Percentiles rank a stretch among this genome's conserved stretches.
These are phyloP conservation scores for Rhamphomyia laevipes DNA, from an alignment of 2,888 invertebrate species.

Conservation along the genomic window DNA sequence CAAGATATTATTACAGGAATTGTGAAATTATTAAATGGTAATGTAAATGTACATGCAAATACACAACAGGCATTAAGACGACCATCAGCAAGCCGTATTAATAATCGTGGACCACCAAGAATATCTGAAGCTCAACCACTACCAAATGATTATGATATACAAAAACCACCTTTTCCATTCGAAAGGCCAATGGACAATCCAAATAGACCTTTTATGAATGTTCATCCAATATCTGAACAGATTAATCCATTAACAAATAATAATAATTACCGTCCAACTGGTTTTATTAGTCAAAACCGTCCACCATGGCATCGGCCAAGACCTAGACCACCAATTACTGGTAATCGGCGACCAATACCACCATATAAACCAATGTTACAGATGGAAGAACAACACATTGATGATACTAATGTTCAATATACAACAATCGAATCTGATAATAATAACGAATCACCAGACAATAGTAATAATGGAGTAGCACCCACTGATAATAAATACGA, in stretches of 20 bases:
- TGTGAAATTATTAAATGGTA: constrained; percentile 76
- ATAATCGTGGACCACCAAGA: constrained; percentile 80
- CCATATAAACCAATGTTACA: constrained; percentile 50
- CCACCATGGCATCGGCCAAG: constrained; percentile 57
- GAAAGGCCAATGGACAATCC: constrained; percentile 51
- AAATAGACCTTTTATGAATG: constrained; percentile 49
- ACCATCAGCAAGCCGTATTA: constrained; percentile 67
- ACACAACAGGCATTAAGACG: constrained; percentile 54
- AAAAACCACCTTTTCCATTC: constrained; percentile 54
- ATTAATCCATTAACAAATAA: constrained; percentile 49
- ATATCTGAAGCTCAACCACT: constrained; percentile 65
- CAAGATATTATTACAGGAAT: constrained; percentile 85
- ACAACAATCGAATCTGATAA: constrained; percentile 25
- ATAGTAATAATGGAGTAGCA: constrained; percentile 5
- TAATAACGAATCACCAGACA: constrained; percentile 2
- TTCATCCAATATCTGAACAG: constrained; percentile 62
- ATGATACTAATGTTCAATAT: constrained; percentile 31
- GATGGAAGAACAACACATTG: constrained; percentile 27
- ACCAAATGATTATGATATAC: constrained; percentile 42
- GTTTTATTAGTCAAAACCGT: constrained; percentile 44
- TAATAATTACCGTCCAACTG: constrained; percentile 42
- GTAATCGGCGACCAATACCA: constrained; percentile 44
- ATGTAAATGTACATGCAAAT: constrained; percentile 74
- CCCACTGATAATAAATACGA: constrained; percentile 8
- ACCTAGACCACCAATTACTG: constrained; percentile 41